Conservation (phyloP, 2,113 vertebrate species). For the Pica pica region DNA sequence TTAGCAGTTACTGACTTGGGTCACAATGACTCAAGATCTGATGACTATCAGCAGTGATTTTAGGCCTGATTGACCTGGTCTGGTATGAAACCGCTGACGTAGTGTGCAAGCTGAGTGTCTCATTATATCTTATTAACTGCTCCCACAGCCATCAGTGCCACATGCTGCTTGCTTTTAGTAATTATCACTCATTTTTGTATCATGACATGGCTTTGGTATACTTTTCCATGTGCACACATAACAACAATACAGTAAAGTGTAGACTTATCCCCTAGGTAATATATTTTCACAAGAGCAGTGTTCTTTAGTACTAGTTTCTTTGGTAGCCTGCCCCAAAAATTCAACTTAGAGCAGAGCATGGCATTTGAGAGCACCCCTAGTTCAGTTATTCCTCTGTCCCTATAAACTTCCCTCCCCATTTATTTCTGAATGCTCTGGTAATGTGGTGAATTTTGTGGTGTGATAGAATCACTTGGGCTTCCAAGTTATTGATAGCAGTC, state of each 20-base stretch:
- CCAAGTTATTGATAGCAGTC: not conserved
- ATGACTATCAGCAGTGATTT: not conserved
- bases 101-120: not conserved
- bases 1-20: not conserved
- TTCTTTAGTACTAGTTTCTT: not conserved
- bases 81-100: not conserved
- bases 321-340: not conserved
- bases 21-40: not conserved
- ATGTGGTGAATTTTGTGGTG: not conserved
- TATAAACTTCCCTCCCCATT: not conserved
- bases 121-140: not conserved
- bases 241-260: not conserved
- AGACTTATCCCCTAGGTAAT: not conserved
- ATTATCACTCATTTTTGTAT: not conserved
- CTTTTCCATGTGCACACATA: not conserved
- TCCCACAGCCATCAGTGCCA: not conserved
- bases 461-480: constrained; percentile 14
- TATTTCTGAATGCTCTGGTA: not conserved
- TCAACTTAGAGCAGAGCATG: not conserved
- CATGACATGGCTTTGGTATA: not conserved
- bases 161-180: not conserved
- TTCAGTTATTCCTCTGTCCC: not conserved
- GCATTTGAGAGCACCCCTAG: not conserved
- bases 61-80: not conserved
- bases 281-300: not conserved